Evolutionary conservation across 2,888 invertebrate genomes (phyloP).

Genomic region (Caenorhabditis zanzibari): DNA sequence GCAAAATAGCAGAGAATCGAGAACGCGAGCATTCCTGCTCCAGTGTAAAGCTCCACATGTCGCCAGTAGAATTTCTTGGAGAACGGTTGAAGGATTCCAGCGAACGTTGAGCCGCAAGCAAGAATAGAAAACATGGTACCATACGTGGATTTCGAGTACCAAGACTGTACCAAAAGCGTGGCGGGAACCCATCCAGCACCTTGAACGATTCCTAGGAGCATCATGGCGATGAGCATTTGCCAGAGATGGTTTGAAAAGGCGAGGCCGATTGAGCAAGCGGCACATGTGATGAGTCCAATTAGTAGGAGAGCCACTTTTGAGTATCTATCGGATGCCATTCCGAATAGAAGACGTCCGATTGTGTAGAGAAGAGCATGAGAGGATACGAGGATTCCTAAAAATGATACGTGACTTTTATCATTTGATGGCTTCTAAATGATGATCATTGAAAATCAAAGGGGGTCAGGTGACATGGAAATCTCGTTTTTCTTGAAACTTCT

Average conservation of each 20-base stretch:
- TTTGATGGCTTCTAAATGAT: conserved; percentile 8
- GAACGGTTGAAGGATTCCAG: conserved; percentile 70
- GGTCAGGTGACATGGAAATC: conserved; percentile 25
- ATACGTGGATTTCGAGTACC: conserved; percentile 67
- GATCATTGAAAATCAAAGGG: conserved; percentile 31
- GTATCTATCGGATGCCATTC: conserved; percentile 68
- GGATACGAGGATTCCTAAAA: conserved; percentile 71
- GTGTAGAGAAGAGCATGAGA: conserved; percentile 72
- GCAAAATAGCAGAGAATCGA: conserved; percentile 44
- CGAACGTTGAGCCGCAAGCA: conserved; percentile 68
- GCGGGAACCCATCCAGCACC: conserved; percentile 73
- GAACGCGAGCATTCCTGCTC: conserved; percentile 61
- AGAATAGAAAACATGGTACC: conserved; percentile 73
- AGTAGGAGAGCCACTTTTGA: conserved; percentile 64
- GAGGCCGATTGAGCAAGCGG: conserved; percentile 44
- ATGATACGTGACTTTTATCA: neutral
- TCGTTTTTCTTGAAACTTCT: conserved; percentile 20
- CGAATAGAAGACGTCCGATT: conserved; percentile 70
- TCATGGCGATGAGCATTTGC: conserved; percentile 61
- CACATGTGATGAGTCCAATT: conserved; percentile 58
- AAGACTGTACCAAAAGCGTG: conserved; percentile 63
- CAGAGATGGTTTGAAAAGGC: conserved; percentile 58
- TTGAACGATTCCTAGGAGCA: conserved; percentile 67
- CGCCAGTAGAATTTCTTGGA: conserved; percentile 71
- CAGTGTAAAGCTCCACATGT: conserved; percentile 58